Evolutionary conservation across 2,113 vertebrate species (phyloP), one percentile per base, ranked within the genome.

Genomic region (Mesitornis unicolor): DNA sequence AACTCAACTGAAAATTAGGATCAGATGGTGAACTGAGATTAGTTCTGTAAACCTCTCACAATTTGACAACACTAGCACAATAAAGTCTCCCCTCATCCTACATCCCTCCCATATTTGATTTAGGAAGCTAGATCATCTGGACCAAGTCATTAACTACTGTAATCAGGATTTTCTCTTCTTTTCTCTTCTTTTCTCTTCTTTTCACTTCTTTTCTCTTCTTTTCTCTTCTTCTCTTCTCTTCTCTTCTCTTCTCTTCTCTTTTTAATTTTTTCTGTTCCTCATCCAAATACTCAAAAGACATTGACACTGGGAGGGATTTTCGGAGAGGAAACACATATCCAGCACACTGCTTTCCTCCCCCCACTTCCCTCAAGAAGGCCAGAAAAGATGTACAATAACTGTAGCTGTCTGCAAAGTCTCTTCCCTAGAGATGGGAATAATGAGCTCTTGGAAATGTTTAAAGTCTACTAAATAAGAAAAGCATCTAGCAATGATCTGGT

Each of bases 391-490:
- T 83, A 92, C 21, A 94, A 76, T 85, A 96, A 96, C 89, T 89
- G 89, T 84, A 78, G 71, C 48, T 92, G 85, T 94, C 86, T 95
- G 97, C 74, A 93, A 73, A 92, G 50, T 48, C 73, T 92, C 90
- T 71, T 94, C 95, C 89, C 89, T 35, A 33, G 85, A 95, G 84
- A 95, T 25, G 53, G 60, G 56, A 81, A 93, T 94, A 97, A 97
- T 71, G 61, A 97, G 89, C 77, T 91, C 79, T 93, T 97, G 94
- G 92, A 98, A 98, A 90, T 90, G 61, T 60, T 95, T 90, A 84
- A 94, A 91, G 78, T 91, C 82, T 95, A 95, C 91, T 96, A 97
- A 96, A 93, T 96, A 95, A 82, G 86, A 96, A 97, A 97, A 96
- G 90, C 91, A 97, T 97, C 90, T 89, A 95, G 87, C 73, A 96